Conservation (phyloP, 2,888 invertebrate genomes). For the Erebia aethiops region DNA sequence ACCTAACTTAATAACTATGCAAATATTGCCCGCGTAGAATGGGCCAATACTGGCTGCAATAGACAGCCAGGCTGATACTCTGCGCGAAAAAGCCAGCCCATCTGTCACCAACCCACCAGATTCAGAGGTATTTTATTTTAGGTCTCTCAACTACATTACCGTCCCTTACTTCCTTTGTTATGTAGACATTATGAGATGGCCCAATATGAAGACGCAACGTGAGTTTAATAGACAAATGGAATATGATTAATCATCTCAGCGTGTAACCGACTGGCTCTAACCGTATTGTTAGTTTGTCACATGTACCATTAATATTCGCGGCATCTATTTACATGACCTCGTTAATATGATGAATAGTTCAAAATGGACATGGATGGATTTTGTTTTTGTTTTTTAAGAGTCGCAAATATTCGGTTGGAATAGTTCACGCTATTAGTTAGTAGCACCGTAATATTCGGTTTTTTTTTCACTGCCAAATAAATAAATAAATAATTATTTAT, state of each 20-base stretch:
- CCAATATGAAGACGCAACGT: conserved; percentile 10
- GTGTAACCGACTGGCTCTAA: conserved; percentile 52
- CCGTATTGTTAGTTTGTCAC: conserved; percentile 64
- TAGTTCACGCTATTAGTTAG: too few species aligned
- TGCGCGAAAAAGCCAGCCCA: too few species aligned
- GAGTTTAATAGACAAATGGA: conserved; percentile 14
- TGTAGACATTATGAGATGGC: conserved; percentile 1
- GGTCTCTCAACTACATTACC: not conserved
- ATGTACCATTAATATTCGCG: conserved; percentile 59
- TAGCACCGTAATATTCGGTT: too few species aligned
- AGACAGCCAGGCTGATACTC: too few species aligned
- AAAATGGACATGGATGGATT: not conserved
- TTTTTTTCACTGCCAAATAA: too few species aligned
- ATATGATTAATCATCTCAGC: conserved; percentile 60
- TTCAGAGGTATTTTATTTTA: too few species aligned
- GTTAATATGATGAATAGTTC: conserved; percentile 39
- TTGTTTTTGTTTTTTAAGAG: not conserved
- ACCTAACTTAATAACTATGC: too few species aligned
- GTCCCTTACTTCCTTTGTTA: not conserved
- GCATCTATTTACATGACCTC: conserved; percentile 43
- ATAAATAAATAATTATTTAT: too few species aligned
- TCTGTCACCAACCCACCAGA: too few species aligned
- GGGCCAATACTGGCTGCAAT: too few species aligned
- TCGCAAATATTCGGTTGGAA: too few species aligned
- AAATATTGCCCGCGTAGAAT: too few species aligned